A percentile compares a stretch with the other conserved stretches of the same genome.
Conservation (phyloP, 2,113 vertebrate species). For the Siniperca chuatsi region DNA sequence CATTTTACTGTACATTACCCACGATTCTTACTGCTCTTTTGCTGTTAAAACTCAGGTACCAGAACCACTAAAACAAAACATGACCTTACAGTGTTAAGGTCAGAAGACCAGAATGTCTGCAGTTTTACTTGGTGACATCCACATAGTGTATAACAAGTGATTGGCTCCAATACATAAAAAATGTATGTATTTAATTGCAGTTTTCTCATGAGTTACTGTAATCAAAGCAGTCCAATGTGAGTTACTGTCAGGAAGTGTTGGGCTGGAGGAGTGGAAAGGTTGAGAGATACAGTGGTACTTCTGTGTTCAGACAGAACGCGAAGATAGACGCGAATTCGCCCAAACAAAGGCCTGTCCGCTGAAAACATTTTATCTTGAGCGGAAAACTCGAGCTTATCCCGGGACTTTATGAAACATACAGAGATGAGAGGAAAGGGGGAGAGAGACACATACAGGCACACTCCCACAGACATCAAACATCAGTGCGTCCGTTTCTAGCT, state of each 20-base stretch:
- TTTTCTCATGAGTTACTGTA: background rate
- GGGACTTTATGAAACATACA: background rate
- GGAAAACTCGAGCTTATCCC: background rate
- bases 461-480: background rate
- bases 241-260: background rate
- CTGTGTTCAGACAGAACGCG: conserved; percentile 17
- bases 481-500: background rate
- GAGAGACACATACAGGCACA: background rate
- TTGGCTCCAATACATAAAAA: background rate
- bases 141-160: conserved; percentile 16
- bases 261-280: background rate
- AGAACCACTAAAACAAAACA: conserved; percentile 64
- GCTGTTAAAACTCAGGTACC: conserved; percentile 79
- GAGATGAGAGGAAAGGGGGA: background rate
- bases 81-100: conserved; percentile 25
- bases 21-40: conserved; percentile 54
- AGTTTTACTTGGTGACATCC: conserved; percentile 36
- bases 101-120: conserved; percentile 33
- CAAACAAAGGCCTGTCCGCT: background rate
- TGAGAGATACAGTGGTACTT: background rate
- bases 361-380: background rate
- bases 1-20: conserved; percentile 45
- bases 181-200: background rate
- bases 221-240: background rate
- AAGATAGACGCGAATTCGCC: background rate